Conservation (phyloP, 2,797 vertebrate genomes). For the Ambastaia sidthimunki region DNA sequence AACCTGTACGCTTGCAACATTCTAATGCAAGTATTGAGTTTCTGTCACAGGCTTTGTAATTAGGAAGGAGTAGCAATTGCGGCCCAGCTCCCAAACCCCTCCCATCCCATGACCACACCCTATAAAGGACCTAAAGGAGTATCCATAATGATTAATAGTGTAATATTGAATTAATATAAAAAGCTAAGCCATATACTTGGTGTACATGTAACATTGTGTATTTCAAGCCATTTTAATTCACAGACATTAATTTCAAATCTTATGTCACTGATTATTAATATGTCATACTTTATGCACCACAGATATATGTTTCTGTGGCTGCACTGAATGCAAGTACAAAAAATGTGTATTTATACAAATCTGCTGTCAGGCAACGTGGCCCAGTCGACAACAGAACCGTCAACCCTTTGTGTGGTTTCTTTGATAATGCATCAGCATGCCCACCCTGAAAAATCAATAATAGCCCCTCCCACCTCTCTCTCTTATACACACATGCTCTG, state of each 20-base stretch:
- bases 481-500: constrained; percentile 55
- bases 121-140: not conserved
- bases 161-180: not conserved
- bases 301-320: not conserved
- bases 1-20: constrained; percentile 35
- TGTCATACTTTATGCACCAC: not conserved
- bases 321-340: not conserved
- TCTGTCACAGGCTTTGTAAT: constrained; percentile 1
- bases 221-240: not conserved
- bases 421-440: constrained; percentile 72
- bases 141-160: not conserved
- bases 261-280: not conserved
- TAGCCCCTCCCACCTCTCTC: constrained; percentile 34
- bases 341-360: not conserved
- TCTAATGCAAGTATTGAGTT: constrained; percentile 7
- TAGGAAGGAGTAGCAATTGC: not conserved
- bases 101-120: constrained; percentile 19
- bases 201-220: not conserved
- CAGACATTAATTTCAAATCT: not conserved
- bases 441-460: constrained; percentile 72
- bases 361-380: not conserved
- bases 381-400: constrained; percentile 22
- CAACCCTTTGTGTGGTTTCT: constrained; percentile 65
- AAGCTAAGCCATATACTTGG: not conserved
- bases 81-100: not conserved